A percentile compares a stretch with the other conserved stretches of the same genome.
phyloP scores from a whole-genome alignment of 2,888 invertebrate species.

The Herminia tarsipennalis region DNA sequence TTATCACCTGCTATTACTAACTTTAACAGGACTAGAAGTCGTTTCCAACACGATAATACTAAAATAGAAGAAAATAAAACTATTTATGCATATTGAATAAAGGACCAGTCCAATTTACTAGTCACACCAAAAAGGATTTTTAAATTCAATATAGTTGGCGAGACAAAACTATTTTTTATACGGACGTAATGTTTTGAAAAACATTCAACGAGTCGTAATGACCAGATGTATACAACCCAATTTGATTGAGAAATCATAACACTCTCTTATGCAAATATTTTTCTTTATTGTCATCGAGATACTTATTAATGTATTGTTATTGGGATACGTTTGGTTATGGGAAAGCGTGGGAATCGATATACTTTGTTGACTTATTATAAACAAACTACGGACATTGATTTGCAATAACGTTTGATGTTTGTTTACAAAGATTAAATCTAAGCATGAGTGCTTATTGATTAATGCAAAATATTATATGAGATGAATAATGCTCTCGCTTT shows the following conservation, averaged over 20 bases:
- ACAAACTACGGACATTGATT: conserved; percentile 31
- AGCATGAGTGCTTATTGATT: conserved; percentile 25
- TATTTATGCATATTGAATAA: too few relatives aligned
- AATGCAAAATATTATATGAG: conserved; percentile 44
- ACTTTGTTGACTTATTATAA: conserved; percentile 21
- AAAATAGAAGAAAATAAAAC: too few relatives aligned
- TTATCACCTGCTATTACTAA: too few relatives aligned
- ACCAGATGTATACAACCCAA: conserved; percentile 54
- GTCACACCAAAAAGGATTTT: too few relatives aligned
- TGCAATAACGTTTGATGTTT: conserved; percentile 10
- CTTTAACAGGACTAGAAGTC: too few relatives aligned
- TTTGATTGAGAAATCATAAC: conserved; percentile 65
- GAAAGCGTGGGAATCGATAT: conserved; percentile 58
- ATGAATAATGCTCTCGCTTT: conserved; percentile 72
- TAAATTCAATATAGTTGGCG: too few relatives aligned
- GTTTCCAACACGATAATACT: too few relatives aligned
- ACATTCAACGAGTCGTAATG: conserved; percentile 50
- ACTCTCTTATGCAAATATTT: conserved; percentile 67
- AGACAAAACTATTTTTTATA: conserved; percentile 34
- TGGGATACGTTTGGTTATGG: conserved; percentile 51
- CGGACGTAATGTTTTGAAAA: conserved; percentile 58
- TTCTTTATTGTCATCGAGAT: conserved; percentile 63
- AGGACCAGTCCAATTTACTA: too few relatives aligned
- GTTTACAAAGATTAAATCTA: conserved; percentile 6
- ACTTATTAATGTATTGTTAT: conserved; percentile 53